Conservation (phyloP, 2,888 invertebrate genomes). For the Trissolcus japonicus region DNA sequence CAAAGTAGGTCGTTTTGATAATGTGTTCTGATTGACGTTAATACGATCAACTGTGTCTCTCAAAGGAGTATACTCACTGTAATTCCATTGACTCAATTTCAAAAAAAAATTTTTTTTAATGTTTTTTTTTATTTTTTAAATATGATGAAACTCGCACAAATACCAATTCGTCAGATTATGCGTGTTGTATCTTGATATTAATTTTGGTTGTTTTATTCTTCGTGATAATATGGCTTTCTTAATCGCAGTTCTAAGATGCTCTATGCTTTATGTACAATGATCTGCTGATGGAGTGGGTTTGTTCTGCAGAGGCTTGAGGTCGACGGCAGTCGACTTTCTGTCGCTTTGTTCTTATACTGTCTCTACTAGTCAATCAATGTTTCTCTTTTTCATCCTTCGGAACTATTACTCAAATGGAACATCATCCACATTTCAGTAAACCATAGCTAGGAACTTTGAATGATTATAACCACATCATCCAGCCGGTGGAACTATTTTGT, state of each 20-base stretch:
- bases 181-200: not conserved
- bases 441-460: not conserved
- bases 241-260: conserved; percentile 45
- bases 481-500: not conserved
- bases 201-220: not conserved
- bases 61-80: too few species aligned
- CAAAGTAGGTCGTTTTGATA: conserved; percentile 51
- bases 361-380: not conserved
- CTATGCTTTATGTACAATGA: conserved; percentile 64
- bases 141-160: conserved; percentile 55
- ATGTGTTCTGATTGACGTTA: not conserved
- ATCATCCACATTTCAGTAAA: too few species aligned
- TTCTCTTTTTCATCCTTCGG: not conserved
- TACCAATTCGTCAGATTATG: conserved; percentile 6
- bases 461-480: not conserved
- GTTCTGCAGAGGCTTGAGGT: conserved; percentile 65
- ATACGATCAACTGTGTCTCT: too few species aligned
- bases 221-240: conserved; percentile 37
- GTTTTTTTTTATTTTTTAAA: conserved; percentile 8
- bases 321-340: conserved; percentile 61
- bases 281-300: conserved; percentile 62
- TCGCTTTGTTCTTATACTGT: conserved; percentile 50
- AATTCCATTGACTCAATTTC: too few species aligned
- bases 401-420: not conserved
- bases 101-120: too few species aligned